Conservation (phyloP, 2,888 invertebrate genomes). For the Magallana nippona region DNA sequence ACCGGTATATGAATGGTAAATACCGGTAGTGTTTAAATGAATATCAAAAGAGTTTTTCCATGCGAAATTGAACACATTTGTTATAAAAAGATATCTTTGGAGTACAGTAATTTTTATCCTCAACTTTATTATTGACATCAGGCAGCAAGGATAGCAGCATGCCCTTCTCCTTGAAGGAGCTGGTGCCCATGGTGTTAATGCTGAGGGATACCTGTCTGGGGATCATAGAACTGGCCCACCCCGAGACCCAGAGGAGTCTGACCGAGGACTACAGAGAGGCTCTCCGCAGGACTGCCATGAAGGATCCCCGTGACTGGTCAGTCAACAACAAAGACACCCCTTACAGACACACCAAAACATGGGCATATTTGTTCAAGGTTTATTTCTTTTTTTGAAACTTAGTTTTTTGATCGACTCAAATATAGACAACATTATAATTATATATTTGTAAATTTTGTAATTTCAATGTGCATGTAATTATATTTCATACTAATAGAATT, state of each 20-base stretch:
- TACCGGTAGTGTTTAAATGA: too few species aligned
- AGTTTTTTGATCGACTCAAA: too few species aligned
- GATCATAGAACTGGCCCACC: constrained; percentile 91
- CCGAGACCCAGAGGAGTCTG: constrained; percentile 84
- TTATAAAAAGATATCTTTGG: too few species aligned
- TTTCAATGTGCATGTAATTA: background rate
- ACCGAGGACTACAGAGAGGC: constrained; percentile 84
- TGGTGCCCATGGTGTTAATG: constrained; percentile 87
- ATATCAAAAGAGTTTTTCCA: too few species aligned
- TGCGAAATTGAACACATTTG: too few species aligned
- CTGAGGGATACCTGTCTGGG: constrained; percentile 91
- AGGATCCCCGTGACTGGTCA: constrained; percentile 37
- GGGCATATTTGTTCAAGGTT: constrained; percentile 90
- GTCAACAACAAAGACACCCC: constrained; percentile 61
- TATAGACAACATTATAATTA: too few species aligned
- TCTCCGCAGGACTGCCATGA: constrained; percentile 72
- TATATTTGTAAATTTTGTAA: too few species aligned
- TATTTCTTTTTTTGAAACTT: background rate
- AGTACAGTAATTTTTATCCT: too few species aligned
- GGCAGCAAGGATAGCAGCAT: constrained; percentile 77
- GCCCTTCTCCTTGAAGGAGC: constrained; percentile 88
- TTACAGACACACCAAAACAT: constrained; percentile 84
- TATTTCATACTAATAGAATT: background rate
- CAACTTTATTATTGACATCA: background rate
- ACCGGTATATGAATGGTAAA: too few species aligned